Evolutionary conservation across 2,113 vertebrate species (phyloP), one percentile per base, ranked within the genome.

Genomic region (Oceanites oceanicus): DNA sequence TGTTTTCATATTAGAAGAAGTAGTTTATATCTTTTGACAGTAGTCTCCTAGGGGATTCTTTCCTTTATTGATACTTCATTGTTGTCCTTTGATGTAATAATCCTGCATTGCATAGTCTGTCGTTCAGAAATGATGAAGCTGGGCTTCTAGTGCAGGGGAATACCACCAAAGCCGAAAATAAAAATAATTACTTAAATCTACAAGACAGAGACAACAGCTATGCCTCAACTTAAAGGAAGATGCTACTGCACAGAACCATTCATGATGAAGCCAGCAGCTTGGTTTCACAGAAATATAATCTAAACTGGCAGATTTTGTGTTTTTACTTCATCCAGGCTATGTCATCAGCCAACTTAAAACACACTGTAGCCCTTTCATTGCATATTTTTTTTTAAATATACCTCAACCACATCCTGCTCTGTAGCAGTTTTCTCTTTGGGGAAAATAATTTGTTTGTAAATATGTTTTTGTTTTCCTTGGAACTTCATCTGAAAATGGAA

Each of bases 1-100:
- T 67, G 92, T 78, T 85, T 75, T 62, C 44, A 13, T 78, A 79
- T 81, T 49, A 45, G 52, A 87, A 56, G 72, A 90, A 97, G 84
- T 62, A 78, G 91, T 93, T 89, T 84, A 67, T 96, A 81, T 94
- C 68, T 94, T 86, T 68, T 94, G 88, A 94, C 95, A 96, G 68
- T 42, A 65, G 55, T 90, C 75, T 95, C 88, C 22, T 76, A 59
- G 71, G 94, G 78, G 59, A 61, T 71, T 86, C 90, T 92, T 91
- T 76, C 50, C 47, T 91, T 88, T 96, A 96, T 85, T 88, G 88
- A 93, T 93, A 93, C 55, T 71, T 90, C 58, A 92, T 20, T 21
- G 55, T 76, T 70, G 53, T 90, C 45, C 88, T 93, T 90, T 92
- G 78, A 92, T 95, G 70, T 92, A 95, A 96, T 94, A 94, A 96